A percentile compares a stretch with the other conserved stretches of the same genome.
These are phyloP conservation scores for Lagorchestes hirsutus DNA, from an alignment of 2,797 vertebrate genomes.

Conservation along the genomic window DNA sequence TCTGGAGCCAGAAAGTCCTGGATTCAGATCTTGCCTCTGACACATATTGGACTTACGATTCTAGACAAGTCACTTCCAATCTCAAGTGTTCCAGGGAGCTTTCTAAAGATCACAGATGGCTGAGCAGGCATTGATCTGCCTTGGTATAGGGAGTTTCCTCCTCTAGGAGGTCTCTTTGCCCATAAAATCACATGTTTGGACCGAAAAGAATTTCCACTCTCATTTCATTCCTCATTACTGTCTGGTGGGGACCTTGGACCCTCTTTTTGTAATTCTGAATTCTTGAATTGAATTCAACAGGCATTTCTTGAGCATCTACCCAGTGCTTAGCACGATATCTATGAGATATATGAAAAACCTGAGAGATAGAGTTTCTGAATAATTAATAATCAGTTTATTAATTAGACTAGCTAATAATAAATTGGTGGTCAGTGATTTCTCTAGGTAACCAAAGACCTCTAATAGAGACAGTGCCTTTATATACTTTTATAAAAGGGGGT, in stretches of 20 bases:
- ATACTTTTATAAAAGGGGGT: too few species aligned
- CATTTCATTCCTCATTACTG: neutral
- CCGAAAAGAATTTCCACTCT: neutral
- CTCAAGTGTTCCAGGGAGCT: neutral
- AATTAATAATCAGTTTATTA: too few species aligned
- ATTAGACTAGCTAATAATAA: too few species aligned
- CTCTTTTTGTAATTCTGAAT: neutral
- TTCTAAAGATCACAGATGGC: neutral
- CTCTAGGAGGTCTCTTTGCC: neutral
- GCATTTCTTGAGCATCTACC: neutral
- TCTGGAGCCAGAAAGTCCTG: neutral
- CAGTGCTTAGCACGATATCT: too few species aligned
- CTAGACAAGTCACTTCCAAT: neutral
- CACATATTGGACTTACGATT: neutral
- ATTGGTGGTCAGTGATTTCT: too few species aligned
- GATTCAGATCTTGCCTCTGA: neutral
- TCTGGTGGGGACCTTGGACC: neutral
- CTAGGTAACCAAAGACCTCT: too few species aligned
- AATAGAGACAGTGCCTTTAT: too few species aligned
- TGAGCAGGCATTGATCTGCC: neutral
- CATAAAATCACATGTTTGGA: neutral
- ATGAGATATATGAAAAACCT: too few species aligned
- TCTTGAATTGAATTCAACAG: neutral
- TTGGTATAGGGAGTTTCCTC: neutral
- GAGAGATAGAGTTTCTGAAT: too few species aligned